These are phyloP conservation scores for Neodiprion pinetum DNA, from an alignment of 1,140 invertebrate species.

Conservation along the genomic window DNA sequence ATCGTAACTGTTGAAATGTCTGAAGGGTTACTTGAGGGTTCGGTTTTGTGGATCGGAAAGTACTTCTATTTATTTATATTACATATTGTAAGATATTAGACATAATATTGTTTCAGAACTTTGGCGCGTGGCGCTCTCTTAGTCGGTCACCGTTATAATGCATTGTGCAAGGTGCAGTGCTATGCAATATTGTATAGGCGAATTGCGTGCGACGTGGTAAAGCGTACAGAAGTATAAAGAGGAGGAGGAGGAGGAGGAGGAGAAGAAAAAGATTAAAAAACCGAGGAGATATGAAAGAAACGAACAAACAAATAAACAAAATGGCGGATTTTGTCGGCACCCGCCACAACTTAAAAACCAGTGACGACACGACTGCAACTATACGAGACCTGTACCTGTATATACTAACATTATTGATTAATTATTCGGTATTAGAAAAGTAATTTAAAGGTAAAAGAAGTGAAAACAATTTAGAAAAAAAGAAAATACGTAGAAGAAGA, in stretches of 20 bases:
- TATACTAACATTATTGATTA: conserved; percentile 59
- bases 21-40: too few species aligned
- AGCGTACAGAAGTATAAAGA: background rate
- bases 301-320: conserved; percentile 22
- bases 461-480: conserved; percentile 25
- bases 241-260: background rate
- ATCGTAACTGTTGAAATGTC: too few species aligned
- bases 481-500: conserved; percentile 9
- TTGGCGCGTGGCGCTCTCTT: background rate
- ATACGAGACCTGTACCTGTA: conserved; percentile 65
- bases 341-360: conserved; percentile 51
- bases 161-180: too few species aligned
- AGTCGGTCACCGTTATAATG: background rate
- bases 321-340: conserved; percentile 59
- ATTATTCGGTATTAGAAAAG: conserved; percentile 56
- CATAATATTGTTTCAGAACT: too few species aligned
- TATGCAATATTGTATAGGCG: too few species aligned
- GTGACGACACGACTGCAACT: conserved; percentile 64
- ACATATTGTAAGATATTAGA: too few species aligned
- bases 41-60: too few species aligned
- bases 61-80: too few species aligned
- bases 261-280: background rate
- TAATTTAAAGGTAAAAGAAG: conserved; percentile 38
- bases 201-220: too few species aligned
- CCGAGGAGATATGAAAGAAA: background rate